These are phyloP conservation scores for Menura novaehollandiae DNA, from an alignment of 2,113 vertebrate genomes.

Conservation along the genomic window DNA sequence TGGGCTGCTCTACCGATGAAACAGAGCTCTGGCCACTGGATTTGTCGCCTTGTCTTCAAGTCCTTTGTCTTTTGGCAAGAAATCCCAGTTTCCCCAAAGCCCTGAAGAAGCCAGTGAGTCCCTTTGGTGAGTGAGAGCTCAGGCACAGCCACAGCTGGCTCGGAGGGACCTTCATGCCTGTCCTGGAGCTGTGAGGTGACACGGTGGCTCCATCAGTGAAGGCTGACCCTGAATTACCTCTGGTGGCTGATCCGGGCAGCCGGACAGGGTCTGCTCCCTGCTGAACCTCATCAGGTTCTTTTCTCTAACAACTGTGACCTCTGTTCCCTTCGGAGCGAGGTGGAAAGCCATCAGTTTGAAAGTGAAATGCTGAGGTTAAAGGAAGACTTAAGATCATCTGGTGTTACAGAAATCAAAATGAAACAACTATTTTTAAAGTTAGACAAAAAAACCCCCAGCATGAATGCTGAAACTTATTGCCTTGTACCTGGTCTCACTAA, in stretches of 20 bases:
- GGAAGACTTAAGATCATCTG: background rate
- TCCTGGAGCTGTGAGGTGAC: background rate
- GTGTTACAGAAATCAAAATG: background rate
- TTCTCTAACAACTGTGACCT: background rate
- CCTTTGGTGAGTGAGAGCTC: background rate
- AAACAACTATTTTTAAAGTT: background rate
- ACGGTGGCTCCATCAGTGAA: background rate
- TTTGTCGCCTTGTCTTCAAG: background rate
- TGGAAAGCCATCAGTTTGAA: background rate
- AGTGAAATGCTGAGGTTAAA: background rate
- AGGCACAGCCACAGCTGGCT: background rate
- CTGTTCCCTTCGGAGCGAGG: background rate
- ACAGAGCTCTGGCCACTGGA: background rate
- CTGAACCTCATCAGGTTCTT: background rate
- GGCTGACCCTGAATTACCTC: background rate
- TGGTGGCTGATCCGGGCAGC: background rate
- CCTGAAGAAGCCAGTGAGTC: background rate
- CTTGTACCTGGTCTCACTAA: conserved; percentile 27
- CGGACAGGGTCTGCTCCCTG: background rate
- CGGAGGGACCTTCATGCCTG: rapidly evolving
- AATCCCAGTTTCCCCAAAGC: background rate
- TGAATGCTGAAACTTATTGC: background rate
- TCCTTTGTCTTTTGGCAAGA: background rate
- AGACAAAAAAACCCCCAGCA: background rate
- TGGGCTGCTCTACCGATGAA: background rate